Base-by-base conservation (phyloP, 2,888 invertebrate genomes). In the Crematogaster levior region DNA sequence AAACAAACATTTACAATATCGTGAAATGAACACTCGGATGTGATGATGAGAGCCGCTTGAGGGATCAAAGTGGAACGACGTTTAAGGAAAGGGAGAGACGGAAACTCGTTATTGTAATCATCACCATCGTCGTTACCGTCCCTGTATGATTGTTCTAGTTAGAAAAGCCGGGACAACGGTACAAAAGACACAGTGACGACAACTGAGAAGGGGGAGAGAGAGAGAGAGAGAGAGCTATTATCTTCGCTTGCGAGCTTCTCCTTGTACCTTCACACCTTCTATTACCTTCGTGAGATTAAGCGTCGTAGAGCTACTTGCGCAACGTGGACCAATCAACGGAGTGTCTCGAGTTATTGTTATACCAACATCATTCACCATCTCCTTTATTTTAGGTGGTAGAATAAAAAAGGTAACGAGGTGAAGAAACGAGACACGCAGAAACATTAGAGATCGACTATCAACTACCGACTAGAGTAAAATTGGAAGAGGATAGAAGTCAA, bases 91-190 rank as follows among this genome's bases (percentile, higher is more conserved):
- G 58, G 10, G 68, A 82, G 37, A 80, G 65, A 81, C 81, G 70
- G 80, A 74, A n/a, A 77, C 75, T 34, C 30, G n/a, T 18, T 30
- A 40, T 46, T n/a, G 24, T 34, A 21, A 21, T 40, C 24, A 27
- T 43, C 63, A 40, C 9, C 60, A 77, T 85, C 66, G 65, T 85
- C 74, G 83, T 80, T 70, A 82, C 80, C 79, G 63, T 70, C 81
- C 65, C 70, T 83, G 83, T 85, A 88, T 86, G 84, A 89, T 89
- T 89, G 86, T 89, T 89, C 88, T 66, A 66, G 51, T 68, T 84
- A 61, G 74, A 77, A 85, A 86, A 86, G 81, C 87, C 80, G 63
- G 81, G 56, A 74, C 37, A 83, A 24, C 66, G 84, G 82, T 81
- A 90, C 85, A 89, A 88, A 83, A 85, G 81, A 34, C 60, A 21